A percentile compares a stretch with the other conserved stretches of the same genome.
Conservation (phyloP, 1,140 invertebrate genomes). For the Drosophila nannoptera region DNA sequence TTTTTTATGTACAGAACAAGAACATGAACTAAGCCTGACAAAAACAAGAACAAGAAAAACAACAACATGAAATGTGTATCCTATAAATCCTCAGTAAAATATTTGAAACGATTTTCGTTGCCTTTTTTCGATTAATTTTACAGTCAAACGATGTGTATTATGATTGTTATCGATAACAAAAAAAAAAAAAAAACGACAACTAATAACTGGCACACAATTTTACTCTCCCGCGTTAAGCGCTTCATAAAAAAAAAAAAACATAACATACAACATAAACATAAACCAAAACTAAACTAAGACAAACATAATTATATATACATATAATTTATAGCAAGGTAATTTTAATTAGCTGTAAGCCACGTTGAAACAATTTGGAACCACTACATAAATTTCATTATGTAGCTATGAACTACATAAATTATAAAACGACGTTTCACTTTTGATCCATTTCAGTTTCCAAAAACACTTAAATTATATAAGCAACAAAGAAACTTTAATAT, state of each 20-base stretch:
- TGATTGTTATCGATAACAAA: constrained; percentile 52
- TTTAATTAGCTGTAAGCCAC: constrained; percentile 69
- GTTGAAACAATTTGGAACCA: constrained; percentile 42
- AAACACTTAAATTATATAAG: constrained; percentile 29
- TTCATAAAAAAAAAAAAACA: constrained; percentile 40
- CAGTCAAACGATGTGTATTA: constrained; percentile 22
- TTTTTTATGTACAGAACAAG: constrained; percentile 62
- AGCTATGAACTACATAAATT: constrained; percentile 12
- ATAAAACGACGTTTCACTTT: constrained; percentile 28
- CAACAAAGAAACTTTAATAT: not conserved
- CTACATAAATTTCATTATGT: constrained; percentile 31
- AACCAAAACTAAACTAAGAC: constrained; percentile 38
- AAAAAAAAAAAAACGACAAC: constrained; percentile 46
- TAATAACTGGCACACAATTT: constrained; percentile 68
- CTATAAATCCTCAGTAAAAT: constrained; percentile 54
- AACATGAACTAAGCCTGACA: constrained; percentile 67
- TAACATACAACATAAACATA: constrained; percentile 29
- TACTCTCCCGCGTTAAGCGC: constrained; percentile 64
- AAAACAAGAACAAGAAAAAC: constrained; percentile 23
- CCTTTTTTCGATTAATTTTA: constrained; percentile 37
- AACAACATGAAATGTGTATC: constrained; percentile 50
- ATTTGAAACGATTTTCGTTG: constrained; percentile 41
- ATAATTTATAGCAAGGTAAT: constrained; percentile 53
- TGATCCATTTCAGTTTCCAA: constrained; percentile 25
- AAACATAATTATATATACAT: constrained; percentile 50